Evolutionary conservation across 2,113 vertebrate genomes (phyloP), one percentile per base, ranked within the genome.

Genomic region (Haliaeetus leucogaster): DNA sequence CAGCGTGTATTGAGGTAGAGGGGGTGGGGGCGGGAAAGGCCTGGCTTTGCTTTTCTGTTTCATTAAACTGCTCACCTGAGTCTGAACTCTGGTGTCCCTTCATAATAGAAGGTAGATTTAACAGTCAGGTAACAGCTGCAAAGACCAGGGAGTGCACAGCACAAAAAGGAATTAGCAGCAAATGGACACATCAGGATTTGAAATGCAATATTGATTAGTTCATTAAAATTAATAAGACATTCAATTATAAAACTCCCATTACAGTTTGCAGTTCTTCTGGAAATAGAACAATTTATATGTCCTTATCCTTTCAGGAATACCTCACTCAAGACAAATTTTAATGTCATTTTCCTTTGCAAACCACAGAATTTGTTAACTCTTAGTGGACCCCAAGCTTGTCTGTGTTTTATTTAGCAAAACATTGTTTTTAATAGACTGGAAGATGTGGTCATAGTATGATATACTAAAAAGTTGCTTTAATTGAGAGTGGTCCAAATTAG

Each of bases 181-280:
- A 79, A 77, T 0, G 1, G 84, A 13, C 77, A 68, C 32, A 20
- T 91, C 81, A 58, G 45, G 62, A 58, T 95, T 88, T 3, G 3
- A 91, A 95, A 95, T 93, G 91, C 62, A 96, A 40, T 94, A 96
- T 93, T 95, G 91, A 94, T 97, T 77, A 83, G 70, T 5, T 91
- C 89, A 96, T 97, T 95, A 96, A 97, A 90, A 93, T 95, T 77
- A 91, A 95, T 94, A 83, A 90, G 82, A 38, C 11, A 10, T 45
- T 94, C 74, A 78, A 50, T 97, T 95, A 94, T 82, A 29, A 34
- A 95, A 87, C 32, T 68, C 40, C 40, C 34, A 19, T 91, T 86
- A 62, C 48, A 50, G 85, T 87, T 91, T 50, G 45, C 58, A 53
- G 40, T 82, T 95, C 42, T 93, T 63, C 77, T 97, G 94, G 73